A percentile compares a stretch with the other conserved stretches of the same genome.
phyloP scores from a whole-genome alignment of 2,888 invertebrate genomes.

The Scaeva pyrastri region DNA sequence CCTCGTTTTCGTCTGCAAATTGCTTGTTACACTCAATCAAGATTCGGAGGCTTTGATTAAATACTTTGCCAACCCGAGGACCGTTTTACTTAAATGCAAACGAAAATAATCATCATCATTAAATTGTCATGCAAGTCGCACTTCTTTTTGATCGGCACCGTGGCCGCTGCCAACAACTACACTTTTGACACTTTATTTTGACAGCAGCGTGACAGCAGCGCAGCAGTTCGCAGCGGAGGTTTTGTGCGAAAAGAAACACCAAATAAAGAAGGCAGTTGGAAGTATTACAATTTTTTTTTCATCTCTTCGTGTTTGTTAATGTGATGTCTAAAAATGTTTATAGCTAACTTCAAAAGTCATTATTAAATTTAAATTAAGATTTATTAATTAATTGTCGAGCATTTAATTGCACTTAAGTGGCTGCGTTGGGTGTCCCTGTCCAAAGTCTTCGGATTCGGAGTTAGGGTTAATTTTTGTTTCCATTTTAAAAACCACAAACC shows the following conservation, averaged over 20 bases:
- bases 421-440: not conserved
- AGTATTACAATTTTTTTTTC: constrained; percentile 39
- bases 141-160: constrained; percentile 68
- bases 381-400: constrained; percentile 59
- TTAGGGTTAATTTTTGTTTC: not conserved
- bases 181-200: constrained; percentile 69
- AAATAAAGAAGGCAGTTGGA: constrained; percentile 42
- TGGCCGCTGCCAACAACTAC: constrained; percentile 50
- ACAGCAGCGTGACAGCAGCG: constrained; percentile 49
- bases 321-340: not conserved
- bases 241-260: constrained; percentile 51
- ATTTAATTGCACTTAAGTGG: constrained; percentile 27
- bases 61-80: constrained; percentile 53
- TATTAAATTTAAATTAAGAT: constrained; percentile 58
- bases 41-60: constrained; percentile 75
- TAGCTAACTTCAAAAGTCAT: constrained; percentile 14
- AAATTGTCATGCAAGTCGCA: constrained; percentile 76
- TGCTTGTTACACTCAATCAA: constrained; percentile 76
- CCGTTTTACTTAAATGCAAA: constrained; percentile 72
- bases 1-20: constrained; percentile 58
- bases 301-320: not conserved
- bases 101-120: constrained; percentile 75
- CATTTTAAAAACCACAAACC: constrained; percentile 34
- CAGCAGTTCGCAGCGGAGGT: not conserved
- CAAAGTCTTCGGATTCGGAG: not conserved